phyloP scores from a whole-genome alignment of 1,140 invertebrate genomes.

The Homarus americanus region DNA sequence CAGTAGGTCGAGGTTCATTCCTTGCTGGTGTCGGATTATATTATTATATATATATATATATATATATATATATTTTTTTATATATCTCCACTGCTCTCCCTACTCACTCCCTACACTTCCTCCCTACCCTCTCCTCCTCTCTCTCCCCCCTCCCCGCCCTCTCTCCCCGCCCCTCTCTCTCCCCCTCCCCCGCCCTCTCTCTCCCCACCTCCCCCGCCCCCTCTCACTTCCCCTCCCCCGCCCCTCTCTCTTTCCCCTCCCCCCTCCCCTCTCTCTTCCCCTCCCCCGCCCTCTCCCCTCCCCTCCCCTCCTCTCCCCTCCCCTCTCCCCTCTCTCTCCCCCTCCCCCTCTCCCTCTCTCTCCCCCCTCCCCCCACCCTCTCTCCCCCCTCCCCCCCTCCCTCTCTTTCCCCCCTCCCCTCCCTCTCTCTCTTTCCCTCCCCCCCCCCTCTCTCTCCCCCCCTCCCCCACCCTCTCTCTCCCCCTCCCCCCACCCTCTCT shows the following conservation, averaged over 20 bases:
- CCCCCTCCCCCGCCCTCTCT: not conserved
- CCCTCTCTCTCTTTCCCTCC: not conserved
- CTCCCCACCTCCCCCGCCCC: not conserved
- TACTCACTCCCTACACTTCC: not conserved
- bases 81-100: not conserved
- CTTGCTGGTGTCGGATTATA: too few relatives aligned
- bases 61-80: too few relatives aligned
- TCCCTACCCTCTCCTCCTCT: not conserved
- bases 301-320: not conserved
- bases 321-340: not conserved
- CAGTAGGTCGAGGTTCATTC: too few relatives aligned
- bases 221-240: not conserved
- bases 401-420: not conserved
- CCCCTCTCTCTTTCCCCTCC: not conserved
- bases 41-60: too few relatives aligned
- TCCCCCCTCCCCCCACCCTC: not conserved
- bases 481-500: not conserved
- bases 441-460: too few relatives aligned
- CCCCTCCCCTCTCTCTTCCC: slow-evolving; percentile 13
- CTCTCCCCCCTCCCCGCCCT: not conserved
- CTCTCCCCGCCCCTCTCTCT: not conserved
- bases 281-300: slow-evolving; percentile 10
- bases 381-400: not conserved
- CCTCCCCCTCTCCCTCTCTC: not conserved
- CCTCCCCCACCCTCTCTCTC: not conserved